Evolutionary conservation across 2,888 invertebrate species (phyloP).

Genomic region (Ariolimax columbianus): DNA sequence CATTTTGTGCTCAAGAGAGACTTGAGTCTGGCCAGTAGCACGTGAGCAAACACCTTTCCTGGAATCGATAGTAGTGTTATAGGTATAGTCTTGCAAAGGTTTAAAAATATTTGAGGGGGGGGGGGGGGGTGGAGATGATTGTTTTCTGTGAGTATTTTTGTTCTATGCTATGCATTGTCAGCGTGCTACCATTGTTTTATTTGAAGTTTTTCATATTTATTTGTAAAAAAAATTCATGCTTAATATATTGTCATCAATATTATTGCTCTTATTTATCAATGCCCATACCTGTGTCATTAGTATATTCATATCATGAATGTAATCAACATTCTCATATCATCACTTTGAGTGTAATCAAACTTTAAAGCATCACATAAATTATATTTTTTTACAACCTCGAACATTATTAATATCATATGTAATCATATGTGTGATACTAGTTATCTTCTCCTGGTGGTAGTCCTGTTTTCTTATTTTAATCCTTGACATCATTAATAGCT

Average conservation of each 20-base stretch:
- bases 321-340: neutral
- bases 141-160: neutral
- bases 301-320: neutral
- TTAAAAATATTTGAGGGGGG: neutral
- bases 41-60: too few relatives aligned
- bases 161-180: neutral
- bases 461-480: neutral
- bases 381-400: neutral
- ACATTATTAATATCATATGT: too few relatives aligned
- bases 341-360: neutral
- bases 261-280: neutral
- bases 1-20: too few relatives aligned
- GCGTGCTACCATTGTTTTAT: neutral
- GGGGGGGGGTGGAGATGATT: neutral
- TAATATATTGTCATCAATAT: neutral
- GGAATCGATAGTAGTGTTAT: too few relatives aligned
- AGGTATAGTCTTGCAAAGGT: too few relatives aligned
- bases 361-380: neutral
- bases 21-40: too few relatives aligned
- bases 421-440: neutral
- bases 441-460: neutral
- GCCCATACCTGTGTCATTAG: neutral
- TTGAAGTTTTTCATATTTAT: neutral
- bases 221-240: neutral
- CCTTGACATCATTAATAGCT: neutral